Evolutionary conservation across 2,797 vertebrate species (phyloP).

Genomic region (Sebastes cheni): DNA sequence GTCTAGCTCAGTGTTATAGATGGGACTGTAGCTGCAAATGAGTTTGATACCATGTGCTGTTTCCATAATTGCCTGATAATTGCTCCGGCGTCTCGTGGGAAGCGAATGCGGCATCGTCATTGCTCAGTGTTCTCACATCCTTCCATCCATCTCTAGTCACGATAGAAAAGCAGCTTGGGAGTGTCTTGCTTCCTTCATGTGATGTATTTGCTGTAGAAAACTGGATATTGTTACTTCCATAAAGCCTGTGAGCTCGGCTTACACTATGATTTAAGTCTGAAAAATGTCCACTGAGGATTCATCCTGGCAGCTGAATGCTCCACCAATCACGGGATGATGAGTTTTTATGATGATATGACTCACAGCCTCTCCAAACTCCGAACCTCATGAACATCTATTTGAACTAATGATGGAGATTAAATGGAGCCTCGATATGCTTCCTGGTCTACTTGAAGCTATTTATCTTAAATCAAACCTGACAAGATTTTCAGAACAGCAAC

Average conservation of each 20-base stretch:
- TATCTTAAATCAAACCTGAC: not conserved
- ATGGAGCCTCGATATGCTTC: not conserved
- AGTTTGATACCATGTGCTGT: not conserved
- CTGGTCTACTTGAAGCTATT: not conserved
- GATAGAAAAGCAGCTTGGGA: not conserved
- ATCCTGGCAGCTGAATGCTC: not conserved
- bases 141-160: not conserved
- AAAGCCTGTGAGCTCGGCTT: not conserved
- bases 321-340: not conserved
- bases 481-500: not conserved
- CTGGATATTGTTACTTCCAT: not conserved
- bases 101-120: not conserved
- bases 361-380: not conserved
- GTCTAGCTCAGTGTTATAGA: not conserved
- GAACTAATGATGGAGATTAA: not conserved
- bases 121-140: not conserved
- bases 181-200: not conserved
- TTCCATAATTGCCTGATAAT: constrained; percentile 7
- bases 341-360: not conserved
- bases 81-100: not conserved
- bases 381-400: not conserved
- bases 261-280: not conserved
- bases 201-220: not conserved
- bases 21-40: not conserved
- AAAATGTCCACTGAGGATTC: not conserved